phyloP scores from a whole-genome alignment of 2,113 vertebrate genomes.

The Prietella phreatophila region DNA sequence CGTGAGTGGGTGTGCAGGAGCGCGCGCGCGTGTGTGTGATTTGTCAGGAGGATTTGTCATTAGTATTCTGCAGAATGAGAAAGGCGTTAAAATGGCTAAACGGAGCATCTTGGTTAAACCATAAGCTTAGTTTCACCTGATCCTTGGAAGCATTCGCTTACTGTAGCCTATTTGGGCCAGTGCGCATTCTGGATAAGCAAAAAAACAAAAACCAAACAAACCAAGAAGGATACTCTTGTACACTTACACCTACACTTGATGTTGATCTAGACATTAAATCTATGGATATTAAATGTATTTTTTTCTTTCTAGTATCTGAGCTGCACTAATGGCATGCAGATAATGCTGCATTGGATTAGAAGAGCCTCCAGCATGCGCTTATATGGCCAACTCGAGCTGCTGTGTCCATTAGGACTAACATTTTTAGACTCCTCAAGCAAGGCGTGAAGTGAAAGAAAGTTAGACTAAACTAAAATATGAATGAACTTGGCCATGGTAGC shows the following conservation, averaged over 20 bases:
- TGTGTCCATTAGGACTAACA: neutral
- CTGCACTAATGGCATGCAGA: constrained; percentile 14
- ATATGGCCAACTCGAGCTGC: neutral
- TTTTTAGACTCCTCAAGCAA: neutral
- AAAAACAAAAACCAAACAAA: neutral
- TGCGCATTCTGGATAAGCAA: neutral
- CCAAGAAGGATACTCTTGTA: neutral
- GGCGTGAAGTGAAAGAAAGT: neutral
- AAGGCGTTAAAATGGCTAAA: constrained; percentile 6
- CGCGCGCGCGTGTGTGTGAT: neutral
- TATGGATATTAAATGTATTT: neutral
- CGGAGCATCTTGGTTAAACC: constrained; percentile 12
- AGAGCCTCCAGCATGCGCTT: neutral
- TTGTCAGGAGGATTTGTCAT: constrained; percentile 17
- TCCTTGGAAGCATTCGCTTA: neutral
- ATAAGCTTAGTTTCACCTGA: constrained; percentile 4
- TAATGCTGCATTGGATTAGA: constrained; percentile 20
- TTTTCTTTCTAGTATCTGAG: neutral
- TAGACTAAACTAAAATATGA: constrained; percentile 15
- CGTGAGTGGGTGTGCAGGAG: neutral
- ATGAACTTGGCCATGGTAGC: neutral
- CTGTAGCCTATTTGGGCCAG: neutral
- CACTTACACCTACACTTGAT: neutral
- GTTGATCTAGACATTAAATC: neutral
- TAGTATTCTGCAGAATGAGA: constrained; percentile 32